phyloP scores from a whole-genome alignment of 1,140 invertebrate genomes.

The Zaprionus camerounensis region DNA sequence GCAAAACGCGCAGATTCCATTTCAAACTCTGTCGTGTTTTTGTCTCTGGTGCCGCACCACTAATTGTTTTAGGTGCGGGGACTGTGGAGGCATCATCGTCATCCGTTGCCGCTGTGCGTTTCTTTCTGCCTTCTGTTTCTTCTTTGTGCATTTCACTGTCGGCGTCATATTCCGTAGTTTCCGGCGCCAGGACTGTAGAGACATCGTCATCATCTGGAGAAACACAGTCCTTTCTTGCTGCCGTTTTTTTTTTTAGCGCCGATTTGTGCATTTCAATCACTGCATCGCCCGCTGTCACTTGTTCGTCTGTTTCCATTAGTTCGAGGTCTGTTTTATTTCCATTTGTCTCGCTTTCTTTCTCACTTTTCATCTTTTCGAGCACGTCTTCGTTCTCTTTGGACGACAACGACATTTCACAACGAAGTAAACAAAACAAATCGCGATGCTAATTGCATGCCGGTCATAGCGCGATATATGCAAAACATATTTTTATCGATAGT shows the following conservation, averaged over 20 bases:
- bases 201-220: slow-evolving; percentile 1
- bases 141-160: slow-evolving; percentile 17
- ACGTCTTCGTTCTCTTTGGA: neutral
- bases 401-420: slow-evolving; percentile 8
- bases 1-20: slow-evolving; percentile 55
- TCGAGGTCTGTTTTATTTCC: neutral
- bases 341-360: neutral
- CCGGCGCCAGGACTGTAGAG: slow-evolving; percentile 15
- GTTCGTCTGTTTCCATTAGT: neutral
- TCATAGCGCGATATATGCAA: neutral
- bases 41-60: neutral
- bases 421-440: slow-evolving; percentile 30
- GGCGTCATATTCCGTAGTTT: slow-evolving; percentile 8
- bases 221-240: neutral
- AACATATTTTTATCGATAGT: slow-evolving; percentile 22
- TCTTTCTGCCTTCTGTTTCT: neutral
- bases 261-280: slow-evolving; percentile 21
- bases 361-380: neutral
- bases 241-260: neutral
- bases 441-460: slow-evolving; percentile 11
- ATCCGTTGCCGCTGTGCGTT: neutral
- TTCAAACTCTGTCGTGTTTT: slow-evolving; percentile 38
- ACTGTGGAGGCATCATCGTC: slow-evolving; percentile 21
- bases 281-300: neutral
- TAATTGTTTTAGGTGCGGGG: neutral